Percentiles rank a stretch among this genome's conserved stretches.
Conservation (phyloP, 2,888 invertebrate species). For the Cyrtodaria siliqua region DNA sequence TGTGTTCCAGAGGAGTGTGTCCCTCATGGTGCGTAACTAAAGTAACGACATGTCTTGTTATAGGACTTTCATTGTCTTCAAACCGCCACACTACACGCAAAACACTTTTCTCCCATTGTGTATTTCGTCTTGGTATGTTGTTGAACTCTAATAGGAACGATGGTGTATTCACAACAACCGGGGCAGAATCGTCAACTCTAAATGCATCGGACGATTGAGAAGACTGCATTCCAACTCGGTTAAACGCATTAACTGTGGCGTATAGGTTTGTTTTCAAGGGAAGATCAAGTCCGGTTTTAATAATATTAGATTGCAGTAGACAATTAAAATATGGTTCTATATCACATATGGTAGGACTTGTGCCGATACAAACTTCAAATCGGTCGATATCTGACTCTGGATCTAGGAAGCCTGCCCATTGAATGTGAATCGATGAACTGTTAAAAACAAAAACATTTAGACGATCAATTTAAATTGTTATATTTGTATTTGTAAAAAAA, state of each 20-base stretch:
- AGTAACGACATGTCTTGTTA: constrained; percentile 42
- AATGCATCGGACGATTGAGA: constrained; percentile 41
- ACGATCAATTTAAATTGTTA: too few species aligned
- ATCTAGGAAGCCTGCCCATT: constrained; percentile 58
- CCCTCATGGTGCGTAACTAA: constrained; percentile 57
- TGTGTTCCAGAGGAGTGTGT: constrained; percentile 51
- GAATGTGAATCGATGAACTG: constrained; percentile 27
- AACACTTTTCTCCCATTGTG: constrained; percentile 62
- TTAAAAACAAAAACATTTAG: too few species aligned
- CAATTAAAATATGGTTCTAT: constrained; percentile 10
- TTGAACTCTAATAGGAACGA: constrained; percentile 8
- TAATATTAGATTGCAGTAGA: constrained; percentile 26
- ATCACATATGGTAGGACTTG: constrained; percentile 21
- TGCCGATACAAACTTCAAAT: constrained; percentile 49
- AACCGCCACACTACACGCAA: constrained; percentile 46
- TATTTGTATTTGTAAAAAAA: too few species aligned
- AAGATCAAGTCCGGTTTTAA: constrained; percentile 32
- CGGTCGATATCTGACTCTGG: constrained; percentile 51
- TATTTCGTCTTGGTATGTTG: neutral
- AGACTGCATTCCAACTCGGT: constrained; percentile 26
- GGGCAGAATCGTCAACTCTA: constrained; percentile 42
- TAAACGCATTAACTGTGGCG: constrained; percentile 51
- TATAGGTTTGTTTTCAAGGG: constrained; percentile 36
- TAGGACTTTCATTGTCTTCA: constrained; percentile 56
- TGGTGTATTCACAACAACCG: constrained; percentile 16